phyloP scores from a whole-genome alignment of 2,888 invertebrate species.

The Hybos culiciformis region DNA sequence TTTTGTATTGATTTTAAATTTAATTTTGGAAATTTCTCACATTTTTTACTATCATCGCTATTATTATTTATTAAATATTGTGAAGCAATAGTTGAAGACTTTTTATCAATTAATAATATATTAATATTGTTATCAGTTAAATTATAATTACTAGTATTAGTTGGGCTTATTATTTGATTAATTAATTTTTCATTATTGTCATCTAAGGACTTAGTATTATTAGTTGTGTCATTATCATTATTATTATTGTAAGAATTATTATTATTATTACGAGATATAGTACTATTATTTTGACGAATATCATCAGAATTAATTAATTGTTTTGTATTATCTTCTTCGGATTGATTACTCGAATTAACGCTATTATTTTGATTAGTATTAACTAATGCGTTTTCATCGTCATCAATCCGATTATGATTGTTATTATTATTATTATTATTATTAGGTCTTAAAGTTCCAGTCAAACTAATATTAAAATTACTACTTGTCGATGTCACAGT shows the following conservation, averaged over 20 bases:
- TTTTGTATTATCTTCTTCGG: slow-evolving; percentile 15
- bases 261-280: too few species aligned
- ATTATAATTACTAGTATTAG: not conserved
- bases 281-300: not conserved
- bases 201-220: not conserved
- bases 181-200: not conserved
- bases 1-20: not conserved
- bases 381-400: slow-evolving; percentile 14
- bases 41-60: not conserved
- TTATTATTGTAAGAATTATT: not conserved
- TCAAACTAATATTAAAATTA: slow-evolving; percentile 7
- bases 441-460: slow-evolving; percentile 14
- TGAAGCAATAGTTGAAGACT: not conserved
- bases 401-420: slow-evolving; percentile 14
- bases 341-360: slow-evolving; percentile 4
- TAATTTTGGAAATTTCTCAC: not conserved
- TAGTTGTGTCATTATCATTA: not conserved
- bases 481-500: slow-evolving; percentile 5
- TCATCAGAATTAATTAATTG: not conserved
- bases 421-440: slow-evolving; percentile 14
- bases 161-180: not conserved
- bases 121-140: not conserved
- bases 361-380: slow-evolving; percentile 8
- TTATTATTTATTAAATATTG: not conserved
- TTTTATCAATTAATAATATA: not conserved